Conservation (phyloP, 2,888 invertebrate genomes). For the Gryllus longicercus region DNA sequence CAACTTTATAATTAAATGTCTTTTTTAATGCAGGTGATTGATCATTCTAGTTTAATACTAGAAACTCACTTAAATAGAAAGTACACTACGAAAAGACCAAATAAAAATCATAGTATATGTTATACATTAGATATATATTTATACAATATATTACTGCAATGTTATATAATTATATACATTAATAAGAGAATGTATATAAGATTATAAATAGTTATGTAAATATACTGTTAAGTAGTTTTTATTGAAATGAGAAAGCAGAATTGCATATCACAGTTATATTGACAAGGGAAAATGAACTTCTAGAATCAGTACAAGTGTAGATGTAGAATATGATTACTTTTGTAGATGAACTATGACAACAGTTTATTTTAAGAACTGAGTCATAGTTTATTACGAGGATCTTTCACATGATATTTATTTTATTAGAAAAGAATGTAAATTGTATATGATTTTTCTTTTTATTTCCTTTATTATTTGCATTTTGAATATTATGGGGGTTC, state of each 20-base stretch:
- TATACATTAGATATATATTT: conserved; percentile 34
- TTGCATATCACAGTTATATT: conserved; percentile 34
- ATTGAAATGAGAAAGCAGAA: conserved; percentile 29
- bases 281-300: conserved; percentile 20
- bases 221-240: conserved; percentile 42
- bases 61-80: conserved; percentile 27
- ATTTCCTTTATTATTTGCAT: background rate
- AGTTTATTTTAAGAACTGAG: background rate
- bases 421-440: background rate
- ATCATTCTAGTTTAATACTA: conserved; percentile 21
- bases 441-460: background rate
- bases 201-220: conserved; percentile 37
- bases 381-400: background rate
- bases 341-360: background rate
- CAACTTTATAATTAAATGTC: background rate
- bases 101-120: conserved; percentile 25
- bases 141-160: conserved; percentile 36
- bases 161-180: conserved; percentile 31
- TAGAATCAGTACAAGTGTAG: conserved; percentile 12
- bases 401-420: background rate
- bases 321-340: background rate
- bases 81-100: conserved; percentile 27
- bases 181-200: conserved; percentile 34
- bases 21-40: conserved; percentile 9
- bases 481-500: background rate